A percentile compares a stretch with the other conserved stretches of the same genome.
Evolutionary conservation across 2,113 vertebrate genomes (phyloP).

Genomic region (Mustela nigripes): DNA sequence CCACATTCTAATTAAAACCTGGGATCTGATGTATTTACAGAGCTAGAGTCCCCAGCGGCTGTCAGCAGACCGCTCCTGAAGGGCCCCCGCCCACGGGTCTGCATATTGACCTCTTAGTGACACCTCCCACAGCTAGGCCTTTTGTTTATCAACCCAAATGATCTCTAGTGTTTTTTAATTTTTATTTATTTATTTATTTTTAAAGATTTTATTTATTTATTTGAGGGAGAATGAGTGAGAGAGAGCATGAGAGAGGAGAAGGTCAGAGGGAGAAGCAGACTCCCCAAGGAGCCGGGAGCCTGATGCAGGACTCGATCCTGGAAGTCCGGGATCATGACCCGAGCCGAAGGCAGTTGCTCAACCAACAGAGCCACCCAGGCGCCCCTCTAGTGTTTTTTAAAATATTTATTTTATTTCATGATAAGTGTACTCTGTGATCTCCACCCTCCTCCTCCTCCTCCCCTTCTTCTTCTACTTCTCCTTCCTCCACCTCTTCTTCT

Average conservation of each 20-base stretch:
- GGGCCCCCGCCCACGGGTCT: neutral
- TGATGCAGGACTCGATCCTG: too few species aligned
- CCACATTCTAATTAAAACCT: neutral
- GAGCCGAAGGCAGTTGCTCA: too few species aligned
- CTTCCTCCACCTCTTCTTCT: too few species aligned
- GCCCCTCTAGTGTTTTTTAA: neutral
- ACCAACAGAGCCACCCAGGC: too few species aligned
- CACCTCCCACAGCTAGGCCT: neutral
- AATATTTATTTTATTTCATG: neutral
- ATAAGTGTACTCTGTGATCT: neutral
- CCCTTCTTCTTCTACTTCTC: neutral
- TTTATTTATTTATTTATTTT: neutral
- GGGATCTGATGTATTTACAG: neutral
- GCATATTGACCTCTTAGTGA: neutral
- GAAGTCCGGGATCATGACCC: too few species aligned
- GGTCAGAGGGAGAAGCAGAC: too few species aligned
- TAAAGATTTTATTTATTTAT: too few species aligned
- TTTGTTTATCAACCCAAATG: neutral
- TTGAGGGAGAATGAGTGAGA: too few species aligned
- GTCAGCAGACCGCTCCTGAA: neutral
- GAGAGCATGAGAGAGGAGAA: too few species aligned
- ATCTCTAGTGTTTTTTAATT: neutral
- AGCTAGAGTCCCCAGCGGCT: neutral
- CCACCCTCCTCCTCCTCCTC: neutral
- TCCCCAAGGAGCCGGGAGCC: too few species aligned